Conservation (phyloP, 2,888 invertebrate species). For the Agrenia bidenticulata region DNA sequence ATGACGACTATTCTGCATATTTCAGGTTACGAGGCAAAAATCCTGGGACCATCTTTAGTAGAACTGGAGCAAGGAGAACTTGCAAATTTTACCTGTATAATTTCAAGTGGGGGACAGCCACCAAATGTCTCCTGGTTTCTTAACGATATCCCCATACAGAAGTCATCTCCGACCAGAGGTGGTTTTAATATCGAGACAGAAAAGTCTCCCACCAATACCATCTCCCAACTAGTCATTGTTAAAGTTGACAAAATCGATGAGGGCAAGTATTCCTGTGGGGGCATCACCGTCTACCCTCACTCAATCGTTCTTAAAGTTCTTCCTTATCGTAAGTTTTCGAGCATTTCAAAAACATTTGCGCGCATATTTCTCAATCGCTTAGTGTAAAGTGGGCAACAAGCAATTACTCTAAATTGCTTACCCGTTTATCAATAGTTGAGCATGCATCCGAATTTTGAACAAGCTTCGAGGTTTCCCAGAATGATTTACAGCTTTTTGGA, state of each 20-base stretch:
- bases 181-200: slow-evolving; percentile 47
- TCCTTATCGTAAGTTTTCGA: slow-evolving; percentile 33
- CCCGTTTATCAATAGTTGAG: too few relatives aligned
- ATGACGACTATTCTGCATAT: too few relatives aligned
- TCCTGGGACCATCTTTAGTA: slow-evolving; percentile 41
- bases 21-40: slow-evolving; percentile 44
- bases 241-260: slow-evolving; percentile 35
- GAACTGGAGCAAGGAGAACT: slow-evolving; percentile 38
- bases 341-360: too few relatives aligned
- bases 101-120: slow-evolving; percentile 37
- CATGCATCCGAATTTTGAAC: too few relatives aligned
- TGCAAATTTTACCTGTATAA: slow-evolving; percentile 47
- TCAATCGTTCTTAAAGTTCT: slow-evolving; percentile 39
- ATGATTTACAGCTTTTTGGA: too few relatives aligned
- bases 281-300: slow-evolving; percentile 41
- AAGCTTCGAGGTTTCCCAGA: too few relatives aligned
- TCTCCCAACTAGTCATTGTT: slow-evolving; percentile 47
- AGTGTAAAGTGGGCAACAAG: too few relatives aligned
- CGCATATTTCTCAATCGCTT: too few relatives aligned
- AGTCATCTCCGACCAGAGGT: slow-evolving; percentile 31
- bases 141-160: slow-evolving; percentile 46
- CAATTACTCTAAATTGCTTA: too few relatives aligned
- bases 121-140: slow-evolving; percentile 50
- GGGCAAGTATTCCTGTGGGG: slow-evolving; percentile 50
- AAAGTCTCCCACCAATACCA: slow-evolving; percentile 37